A percentile compares a stretch with the other conserved stretches of the same genome.
Conservation (phyloP, 1,140 invertebrate species). For the Cotesia vestalis region DNA sequence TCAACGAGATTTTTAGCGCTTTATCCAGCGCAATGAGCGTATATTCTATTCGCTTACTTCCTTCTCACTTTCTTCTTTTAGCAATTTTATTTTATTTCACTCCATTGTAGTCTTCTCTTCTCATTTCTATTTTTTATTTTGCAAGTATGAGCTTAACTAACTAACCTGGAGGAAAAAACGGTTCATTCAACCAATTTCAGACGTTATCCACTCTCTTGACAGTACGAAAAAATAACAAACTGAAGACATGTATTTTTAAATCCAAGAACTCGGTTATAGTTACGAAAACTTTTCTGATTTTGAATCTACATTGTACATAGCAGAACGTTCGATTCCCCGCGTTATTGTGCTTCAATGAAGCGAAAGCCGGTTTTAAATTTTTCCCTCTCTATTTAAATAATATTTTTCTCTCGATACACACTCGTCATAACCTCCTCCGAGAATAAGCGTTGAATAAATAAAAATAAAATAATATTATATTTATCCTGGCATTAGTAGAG, state of each 20-base stretch:
- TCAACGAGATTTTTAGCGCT: slow-evolving; percentile 41
- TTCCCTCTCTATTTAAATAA: slow-evolving; percentile 2
- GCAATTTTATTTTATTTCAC: background rate
- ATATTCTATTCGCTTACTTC: slow-evolving; percentile 1
- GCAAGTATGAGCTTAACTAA: slow-evolving; percentile 1
- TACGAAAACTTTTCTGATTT: slow-evolving; percentile 18
- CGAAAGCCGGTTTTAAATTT: slow-evolving; percentile 23
- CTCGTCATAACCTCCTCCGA: background rate
- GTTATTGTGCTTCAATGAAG: background rate
- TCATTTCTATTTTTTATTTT: background rate
- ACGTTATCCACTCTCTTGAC: too few species aligned
- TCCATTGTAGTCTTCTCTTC: background rate
- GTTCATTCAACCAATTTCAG: too few species aligned
- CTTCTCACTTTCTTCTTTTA: slow-evolving; percentile 20
- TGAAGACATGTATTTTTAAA: slow-evolving; percentile 26
- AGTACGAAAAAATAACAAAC: slow-evolving; percentile 6
- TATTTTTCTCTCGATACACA: slow-evolving; percentile 16
- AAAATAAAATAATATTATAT: slow-evolving; percentile 15
- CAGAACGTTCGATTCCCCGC: slow-evolving; percentile 12
- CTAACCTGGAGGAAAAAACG: background rate
- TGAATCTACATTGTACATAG: background rate
- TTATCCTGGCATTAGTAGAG: background rate
- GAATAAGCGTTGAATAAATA: slow-evolving; percentile 24
- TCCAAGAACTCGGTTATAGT: slow-evolving; percentile 3
- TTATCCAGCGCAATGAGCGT: slow-evolving; percentile 21